A percentile compares a stretch with the other conserved stretches of the same genome.
phyloP scores from a whole-genome alignment of 2,113 vertebrate genomes.

The Chauna torquata region DNA sequence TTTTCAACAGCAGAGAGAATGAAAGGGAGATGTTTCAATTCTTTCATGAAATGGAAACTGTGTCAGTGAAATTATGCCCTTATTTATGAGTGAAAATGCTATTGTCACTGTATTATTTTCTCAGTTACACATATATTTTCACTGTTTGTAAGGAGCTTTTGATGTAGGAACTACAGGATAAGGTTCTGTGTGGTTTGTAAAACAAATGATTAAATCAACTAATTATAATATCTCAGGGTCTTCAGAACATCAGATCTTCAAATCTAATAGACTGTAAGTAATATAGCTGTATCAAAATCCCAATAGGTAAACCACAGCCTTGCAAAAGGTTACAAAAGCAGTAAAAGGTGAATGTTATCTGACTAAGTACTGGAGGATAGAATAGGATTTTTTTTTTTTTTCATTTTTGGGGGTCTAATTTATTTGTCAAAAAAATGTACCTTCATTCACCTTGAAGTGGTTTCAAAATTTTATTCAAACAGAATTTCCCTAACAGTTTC shows the following conservation, averaged over 20 bases:
- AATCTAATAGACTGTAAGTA: not conserved
- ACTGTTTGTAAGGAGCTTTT: not conserved
- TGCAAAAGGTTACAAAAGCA: not conserved
- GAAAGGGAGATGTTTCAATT: not conserved
- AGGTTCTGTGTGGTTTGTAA: not conserved
- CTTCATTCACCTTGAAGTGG: not conserved
- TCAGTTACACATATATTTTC: not conserved
- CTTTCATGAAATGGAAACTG: not conserved
- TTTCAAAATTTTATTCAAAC: not conserved
- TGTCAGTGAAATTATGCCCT: not conserved
- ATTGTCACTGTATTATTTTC: not conserved
- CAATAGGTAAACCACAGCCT: not conserved
- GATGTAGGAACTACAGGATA: not conserved
- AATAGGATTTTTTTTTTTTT: not conserved
- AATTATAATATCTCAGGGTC: not conserved
- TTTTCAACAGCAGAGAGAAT: not conserved
- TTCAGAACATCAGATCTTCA: not conserved
- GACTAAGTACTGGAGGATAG: not conserved
- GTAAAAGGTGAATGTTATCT: not conserved
- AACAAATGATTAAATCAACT: not conserved
- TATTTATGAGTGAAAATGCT: not conserved
- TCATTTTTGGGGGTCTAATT: rapidly evolving
- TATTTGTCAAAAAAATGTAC: not conserved
- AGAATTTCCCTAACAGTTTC: rapidly evolving
- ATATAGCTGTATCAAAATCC: not conserved